Conservation (phyloP, 2,888 invertebrate genomes). For the Pogonocherus hispidulus region DNA sequence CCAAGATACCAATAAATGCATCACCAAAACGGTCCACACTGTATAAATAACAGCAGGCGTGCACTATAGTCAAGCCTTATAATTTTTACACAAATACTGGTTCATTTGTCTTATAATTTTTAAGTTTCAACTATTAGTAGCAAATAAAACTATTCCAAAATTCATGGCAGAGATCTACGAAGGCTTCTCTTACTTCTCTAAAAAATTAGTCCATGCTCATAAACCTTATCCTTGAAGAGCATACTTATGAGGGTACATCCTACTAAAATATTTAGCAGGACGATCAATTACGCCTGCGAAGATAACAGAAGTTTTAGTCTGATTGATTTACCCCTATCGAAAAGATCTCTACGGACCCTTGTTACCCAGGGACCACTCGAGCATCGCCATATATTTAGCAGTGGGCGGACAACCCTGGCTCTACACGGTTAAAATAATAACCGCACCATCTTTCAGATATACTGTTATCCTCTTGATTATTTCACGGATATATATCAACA, state of each 20-base stretch:
- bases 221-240: neutral
- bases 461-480: too few relatives aligned
- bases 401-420: neutral
- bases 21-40: too few relatives aligned
- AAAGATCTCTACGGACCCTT: neutral
- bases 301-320: constrained; percentile 6
- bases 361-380: neutral
- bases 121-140: too few relatives aligned
- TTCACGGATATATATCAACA: too few relatives aligned
- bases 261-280: constrained; percentile 1
- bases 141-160: too few relatives aligned
- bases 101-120: too few relatives aligned
- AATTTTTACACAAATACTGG: too few relatives aligned
- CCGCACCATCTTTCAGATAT: neutral
- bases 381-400: neutral
- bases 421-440: neutral
- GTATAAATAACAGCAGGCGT: too few relatives aligned
- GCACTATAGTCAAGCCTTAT: too few relatives aligned
- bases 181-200: too few relatives aligned
- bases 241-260: neutral
- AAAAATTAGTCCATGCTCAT: neutral
- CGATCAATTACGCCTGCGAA: neutral
- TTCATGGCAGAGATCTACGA: neutral
- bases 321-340: constrained; percentile 3
- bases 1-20: too few relatives aligned